A percentile compares a stretch with the other conserved stretches of the same genome.
Evolutionary conservation across 1,140 invertebrate species (phyloP).

Genomic region (Nephila pilipes): DNA sequence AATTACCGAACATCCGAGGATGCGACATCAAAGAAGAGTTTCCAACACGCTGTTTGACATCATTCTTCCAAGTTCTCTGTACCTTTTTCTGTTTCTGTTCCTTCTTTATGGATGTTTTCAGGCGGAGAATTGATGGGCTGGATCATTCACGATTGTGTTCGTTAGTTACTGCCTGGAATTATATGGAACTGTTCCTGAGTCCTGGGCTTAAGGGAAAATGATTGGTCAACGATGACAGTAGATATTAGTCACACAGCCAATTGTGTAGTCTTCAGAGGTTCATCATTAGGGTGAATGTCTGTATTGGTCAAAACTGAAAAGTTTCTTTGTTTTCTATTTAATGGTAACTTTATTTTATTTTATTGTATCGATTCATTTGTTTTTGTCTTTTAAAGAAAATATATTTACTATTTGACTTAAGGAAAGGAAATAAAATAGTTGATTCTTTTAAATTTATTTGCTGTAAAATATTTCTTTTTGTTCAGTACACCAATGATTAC

Average conservation of each 20-base stretch:
- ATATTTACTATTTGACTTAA: too few relatives aligned
- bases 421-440: too few relatives aligned
- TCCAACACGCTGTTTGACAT: slow-evolving; percentile 74
- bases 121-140: slow-evolving; percentile 1
- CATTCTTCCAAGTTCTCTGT: slow-evolving; percentile 34
- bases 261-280: background rate
- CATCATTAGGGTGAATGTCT: slow-evolving; percentile 13
- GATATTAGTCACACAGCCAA: background rate
- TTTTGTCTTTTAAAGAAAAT: too few relatives aligned
- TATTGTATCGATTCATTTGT: too few relatives aligned
- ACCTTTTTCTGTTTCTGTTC: background rate
- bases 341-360: background rate
- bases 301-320: background rate
- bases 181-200: background rate
- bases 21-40: slow-evolving; percentile 54
- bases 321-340: background rate
- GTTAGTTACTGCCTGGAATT: slow-evolving; percentile 21
- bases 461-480: too few relatives aligned
- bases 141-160: slow-evolving; percentile 68
- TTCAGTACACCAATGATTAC: too few relatives aligned
- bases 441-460: too few relatives aligned
- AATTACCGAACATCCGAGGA: slow-evolving; percentile 68
- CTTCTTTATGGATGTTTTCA: slow-evolving; percentile 27
- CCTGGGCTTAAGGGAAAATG: slow-evolving; percentile 20
- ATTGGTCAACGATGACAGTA: slow-evolving; percentile 1